Base-by-base conservation (phyloP, 1,140 invertebrate genomes). In the Elymnias hypermnestra region DNA sequence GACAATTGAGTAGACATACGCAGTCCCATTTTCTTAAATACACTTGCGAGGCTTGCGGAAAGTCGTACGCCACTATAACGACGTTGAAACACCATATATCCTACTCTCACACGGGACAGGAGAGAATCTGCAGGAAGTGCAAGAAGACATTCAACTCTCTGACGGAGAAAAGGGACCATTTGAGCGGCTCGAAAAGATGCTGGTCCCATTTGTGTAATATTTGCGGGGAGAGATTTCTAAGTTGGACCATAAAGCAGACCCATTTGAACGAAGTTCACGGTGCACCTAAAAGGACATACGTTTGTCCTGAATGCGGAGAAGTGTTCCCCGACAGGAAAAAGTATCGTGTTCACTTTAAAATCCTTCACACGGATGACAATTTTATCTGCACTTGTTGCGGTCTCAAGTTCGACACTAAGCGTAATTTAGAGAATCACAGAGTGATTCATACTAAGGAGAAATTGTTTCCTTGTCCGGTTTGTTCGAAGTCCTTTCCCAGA, bases 1-100 rank as follows among this genome's bases (percentile, higher is more conserved):
- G 72, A 12, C 63, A 61, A 14, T 49, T 82, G 10, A 76, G 68
- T 23, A 56, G 68, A 8, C 81, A 84, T 44, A 67, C 70, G 1
- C 68, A 86, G 31, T 73, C 68, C 0, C 82, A 82, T 22, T 86
- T 81, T 13, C 63, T 76, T 2, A 83, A 78, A 2, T 87, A 72
- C 50, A 81, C 72, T 0, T 89, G 88, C 36, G 83, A 88, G 9
- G 60, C 71, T n/a, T 89, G 88, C 22, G 83, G 77, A 0, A 87
- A 87, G 33, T 76, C 77, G 0, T 89, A 86, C 44, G 74, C 81
- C 2, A 74, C 76, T 0, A 55, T 55, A 0, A 59, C 62, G 0
- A 60, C 68, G 0, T 36, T 78, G 3, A 59, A 58, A 19, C 62
- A 67, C 25, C 69, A 70, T 13, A 63, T 68, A 33, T 55, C 57